Evolutionary conservation across 2,888 invertebrate species (phyloP).

Genomic region (Serrognathus titanus): DNA sequence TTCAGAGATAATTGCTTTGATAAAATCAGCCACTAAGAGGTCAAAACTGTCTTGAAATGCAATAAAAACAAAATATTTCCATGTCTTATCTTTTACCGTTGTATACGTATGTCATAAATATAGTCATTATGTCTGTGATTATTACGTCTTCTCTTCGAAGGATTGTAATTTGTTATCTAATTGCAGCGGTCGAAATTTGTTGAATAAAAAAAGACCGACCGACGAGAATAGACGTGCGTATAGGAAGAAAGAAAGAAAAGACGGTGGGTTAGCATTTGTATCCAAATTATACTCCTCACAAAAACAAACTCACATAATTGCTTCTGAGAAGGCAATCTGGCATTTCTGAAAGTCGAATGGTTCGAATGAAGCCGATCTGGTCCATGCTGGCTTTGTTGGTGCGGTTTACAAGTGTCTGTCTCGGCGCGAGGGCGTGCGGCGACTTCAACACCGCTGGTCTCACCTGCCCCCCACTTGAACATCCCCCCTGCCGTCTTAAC

Average conservation of each 20-base stretch:
- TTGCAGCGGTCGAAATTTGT: too few relatives aligned
- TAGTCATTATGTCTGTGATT: too few relatives aligned
- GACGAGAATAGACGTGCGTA: too few relatives aligned
- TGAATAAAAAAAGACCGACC: too few relatives aligned
- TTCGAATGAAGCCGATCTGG: slow-evolving; percentile 4
- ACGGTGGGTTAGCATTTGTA: not conserved
- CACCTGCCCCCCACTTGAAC: slow-evolving; percentile 28
- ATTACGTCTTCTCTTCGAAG: too few relatives aligned
- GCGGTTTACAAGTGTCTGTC: slow-evolving; percentile 29
- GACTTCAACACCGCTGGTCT: slow-evolving; percentile 40
- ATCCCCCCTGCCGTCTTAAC: slow-evolving; percentile 25
- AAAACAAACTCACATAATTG: not conserved
- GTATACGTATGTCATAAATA: too few relatives aligned
- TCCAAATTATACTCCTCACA: not conserved
- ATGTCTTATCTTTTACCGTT: too few relatives aligned
- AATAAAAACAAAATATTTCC: too few relatives aligned
- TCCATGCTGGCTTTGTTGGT: slow-evolving; percentile 2
- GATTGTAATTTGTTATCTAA: too few relatives aligned
- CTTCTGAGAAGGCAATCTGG: not conserved
- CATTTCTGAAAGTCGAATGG: not conserved
- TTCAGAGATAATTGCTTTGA: too few relatives aligned
- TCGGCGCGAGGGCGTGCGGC: slow-evolving; percentile 43
- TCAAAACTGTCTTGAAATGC: too few relatives aligned
- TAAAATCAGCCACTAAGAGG: too few relatives aligned
- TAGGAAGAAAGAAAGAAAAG: not conserved